Percentiles rank a stretch among this genome's conserved stretches.
phyloP scores from a whole-genome alignment of 1,140 invertebrate species.

The Rhizoglyphus robini region DNA sequence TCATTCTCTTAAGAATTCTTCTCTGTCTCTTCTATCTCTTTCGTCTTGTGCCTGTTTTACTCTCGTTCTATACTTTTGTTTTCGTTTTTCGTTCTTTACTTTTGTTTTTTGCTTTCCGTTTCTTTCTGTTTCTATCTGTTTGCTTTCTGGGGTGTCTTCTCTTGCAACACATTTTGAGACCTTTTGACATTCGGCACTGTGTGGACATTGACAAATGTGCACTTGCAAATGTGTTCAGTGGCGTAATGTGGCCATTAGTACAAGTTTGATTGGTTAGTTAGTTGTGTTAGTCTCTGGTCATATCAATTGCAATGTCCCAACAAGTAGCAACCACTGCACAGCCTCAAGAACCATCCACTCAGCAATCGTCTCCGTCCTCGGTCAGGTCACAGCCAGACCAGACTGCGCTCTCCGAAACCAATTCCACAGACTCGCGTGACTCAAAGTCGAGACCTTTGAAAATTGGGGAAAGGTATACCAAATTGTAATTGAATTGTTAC shows the following conservation, averaged over 20 bases:
- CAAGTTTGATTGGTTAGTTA: too few species aligned
- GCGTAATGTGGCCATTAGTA: too few species aligned
- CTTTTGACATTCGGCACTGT: too few species aligned
- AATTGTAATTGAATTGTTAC: too few species aligned
- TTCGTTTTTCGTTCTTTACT: background rate
- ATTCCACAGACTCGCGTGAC: background rate
- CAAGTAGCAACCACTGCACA: too few species aligned
- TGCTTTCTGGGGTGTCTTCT: too few species aligned
- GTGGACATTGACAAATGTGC: too few species aligned
- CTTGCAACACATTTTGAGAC: too few species aligned
- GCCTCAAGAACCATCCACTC: too few species aligned
- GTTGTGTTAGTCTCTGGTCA: too few species aligned
- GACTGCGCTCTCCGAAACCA: background rate
- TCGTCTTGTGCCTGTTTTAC: background rate
- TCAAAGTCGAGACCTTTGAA: constrained; percentile 4
- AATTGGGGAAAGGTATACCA: background rate
- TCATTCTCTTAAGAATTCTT: background rate
- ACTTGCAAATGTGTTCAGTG: too few species aligned
- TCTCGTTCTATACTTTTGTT: background rate
- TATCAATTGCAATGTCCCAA: too few species aligned
- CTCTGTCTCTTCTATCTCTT: background rate
- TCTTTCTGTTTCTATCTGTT: background rate
- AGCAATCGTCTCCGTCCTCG: background rate
- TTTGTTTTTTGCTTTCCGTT: background rate
- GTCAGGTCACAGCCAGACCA: background rate